Conservation (phyloP, 2,113 vertebrate genomes). For the Chaenocephalus aceratus region DNA sequence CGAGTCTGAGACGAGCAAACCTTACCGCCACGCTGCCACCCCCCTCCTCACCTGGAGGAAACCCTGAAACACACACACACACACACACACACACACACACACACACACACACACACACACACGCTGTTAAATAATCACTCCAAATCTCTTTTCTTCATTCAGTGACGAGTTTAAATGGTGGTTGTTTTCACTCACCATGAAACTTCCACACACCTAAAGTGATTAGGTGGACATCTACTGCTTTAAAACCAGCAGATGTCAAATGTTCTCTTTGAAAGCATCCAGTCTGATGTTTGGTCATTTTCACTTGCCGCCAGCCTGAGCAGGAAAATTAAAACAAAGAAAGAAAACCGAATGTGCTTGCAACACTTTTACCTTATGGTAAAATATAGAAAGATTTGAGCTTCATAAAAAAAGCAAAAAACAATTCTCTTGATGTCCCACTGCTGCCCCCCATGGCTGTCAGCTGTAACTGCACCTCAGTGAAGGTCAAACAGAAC, state of each 20-base stretch:
- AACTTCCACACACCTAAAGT: neutral
- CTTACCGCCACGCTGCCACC: slow-evolving; percentile 40
- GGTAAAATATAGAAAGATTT: neutral
- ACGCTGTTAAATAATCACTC: slow-evolving; percentile 3
- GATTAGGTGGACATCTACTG: no score
- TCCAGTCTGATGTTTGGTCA: neutral
- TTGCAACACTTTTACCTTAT: neutral
- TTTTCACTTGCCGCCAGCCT: neutral
- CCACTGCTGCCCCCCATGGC: slow-evolving; percentile 54
- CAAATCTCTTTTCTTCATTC: neutral
- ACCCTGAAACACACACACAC: slow-evolving; percentile 48
- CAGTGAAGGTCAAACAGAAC: slow-evolving; percentile 15
- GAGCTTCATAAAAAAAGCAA: neutral
- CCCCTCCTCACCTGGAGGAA: slow-evolving; percentile 71
- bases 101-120: slow-evolving; percentile 6
- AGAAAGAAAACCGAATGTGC: neutral
- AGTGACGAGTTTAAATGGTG: neutral
- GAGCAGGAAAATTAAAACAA: neutral
- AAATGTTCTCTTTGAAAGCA: neutral
- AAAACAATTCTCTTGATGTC: neutral
- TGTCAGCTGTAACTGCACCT: slow-evolving; percentile 9
- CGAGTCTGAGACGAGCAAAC: slow-evolving; percentile 19
- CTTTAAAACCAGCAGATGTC: neutral
- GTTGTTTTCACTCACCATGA: no score
- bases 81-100: slow-evolving; percentile 16